Evolutionary conservation across 2,888 invertebrate genomes (phyloP), one percentile per base, ranked within the genome.

Genomic region (Erebia ligea): DNA sequence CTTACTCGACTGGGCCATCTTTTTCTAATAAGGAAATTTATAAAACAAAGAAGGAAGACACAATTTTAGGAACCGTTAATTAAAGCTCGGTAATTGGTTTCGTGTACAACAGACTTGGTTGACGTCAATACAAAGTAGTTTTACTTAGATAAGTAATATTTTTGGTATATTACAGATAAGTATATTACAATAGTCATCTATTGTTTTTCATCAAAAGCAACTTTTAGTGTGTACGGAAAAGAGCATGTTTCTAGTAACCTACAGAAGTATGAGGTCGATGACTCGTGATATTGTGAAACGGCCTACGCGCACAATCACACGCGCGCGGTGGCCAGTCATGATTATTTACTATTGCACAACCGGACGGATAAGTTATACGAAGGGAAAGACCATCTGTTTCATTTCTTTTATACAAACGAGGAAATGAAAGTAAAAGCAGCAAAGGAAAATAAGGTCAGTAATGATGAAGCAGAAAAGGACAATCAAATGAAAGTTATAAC

Each of bases 211-310:
- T 69, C 48, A 52, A 50, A 68, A 70, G 75, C 59, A 73, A 79
- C 34, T 52, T 63, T 50, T 19, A 54, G 42, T 67, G 52, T 40
- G 66, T 68, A 65, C 69, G 82, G 80, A 84, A 85, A 79, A 81
- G 73, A 74, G 72, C 73, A 78, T 76, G 65, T 56, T 80, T 81
- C 79, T 77, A 80, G 76, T 80, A 79, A 80, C 80, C 78, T 77
- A 82, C 81, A 82, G 78, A 76, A 77, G 71, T 67, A 72, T 84
- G 86, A 86, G 86, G 86, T 85, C 84, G 75, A 81, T 84, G 86
- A 80, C 84, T 85, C 76, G 73, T 76, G 69, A 65, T 78, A 76
- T 84, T 84, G 82, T 79, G 82, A 84, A 83, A 84, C 77, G 64
- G 65, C 68, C 76, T 76, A 82, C 81, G 80, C 76, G 82, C 79